These are phyloP conservation scores for Cirrhinus molitorella DNA, from an alignment of 2,797 vertebrate species.

Conservation along the genomic window DNA sequence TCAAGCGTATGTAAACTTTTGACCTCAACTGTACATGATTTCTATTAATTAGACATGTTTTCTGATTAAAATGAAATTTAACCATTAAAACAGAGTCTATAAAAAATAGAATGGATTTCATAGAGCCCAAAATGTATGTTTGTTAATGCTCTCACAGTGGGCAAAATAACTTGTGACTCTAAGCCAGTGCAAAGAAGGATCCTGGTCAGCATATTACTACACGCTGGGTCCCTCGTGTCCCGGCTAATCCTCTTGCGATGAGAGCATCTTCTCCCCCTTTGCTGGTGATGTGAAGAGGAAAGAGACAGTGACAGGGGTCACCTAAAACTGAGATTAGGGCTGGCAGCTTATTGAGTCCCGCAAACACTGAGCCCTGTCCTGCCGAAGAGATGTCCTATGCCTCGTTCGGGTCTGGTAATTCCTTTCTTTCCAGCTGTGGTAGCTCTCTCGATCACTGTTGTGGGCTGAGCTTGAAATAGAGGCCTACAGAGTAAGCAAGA, in stretches of 20 bases:
- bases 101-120: no score
- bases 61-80: no score
- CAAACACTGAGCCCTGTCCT: constrained; percentile 34
- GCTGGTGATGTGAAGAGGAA: constrained; percentile 9
- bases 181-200: constrained; percentile 31
- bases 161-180: constrained; percentile 17
- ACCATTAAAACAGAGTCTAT: no score
- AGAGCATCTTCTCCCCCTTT: constrained; percentile 17
- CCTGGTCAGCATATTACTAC: not conserved
- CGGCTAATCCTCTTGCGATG: constrained; percentile 39
- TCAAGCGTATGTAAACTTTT: no score
- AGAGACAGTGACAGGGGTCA: constrained; percentile 20
- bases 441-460: constrained; percentile 35
- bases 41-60: no score
- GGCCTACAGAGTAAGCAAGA: constrained; percentile 23
- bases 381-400: not conserved
- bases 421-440: constrained; percentile 49
- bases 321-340: constrained; percentile 23
- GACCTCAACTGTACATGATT: no score
- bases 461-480: constrained; percentile 13
- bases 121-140: not conserved
- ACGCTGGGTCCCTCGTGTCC: constrained; percentile 17
- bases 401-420: constrained; percentile 37
- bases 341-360: constrained; percentile 18
- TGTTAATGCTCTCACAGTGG: constrained; percentile 28